Base-by-base conservation (phyloP, 2,113 vertebrate genomes). In the Lagopus muta region DNA sequence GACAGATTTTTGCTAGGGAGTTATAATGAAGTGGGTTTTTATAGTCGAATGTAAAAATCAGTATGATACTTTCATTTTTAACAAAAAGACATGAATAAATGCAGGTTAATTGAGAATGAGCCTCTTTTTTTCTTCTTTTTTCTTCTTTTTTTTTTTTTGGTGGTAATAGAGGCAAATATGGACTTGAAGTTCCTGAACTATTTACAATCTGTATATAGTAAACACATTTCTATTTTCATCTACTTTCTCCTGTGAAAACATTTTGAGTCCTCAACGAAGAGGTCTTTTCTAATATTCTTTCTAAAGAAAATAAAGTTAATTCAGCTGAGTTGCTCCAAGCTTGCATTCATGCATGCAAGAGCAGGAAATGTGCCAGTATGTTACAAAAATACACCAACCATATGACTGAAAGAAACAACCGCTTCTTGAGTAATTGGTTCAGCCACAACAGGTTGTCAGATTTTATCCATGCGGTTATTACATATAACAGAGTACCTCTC, bases 271-370 rank as follows among this genome's bases (percentile, higher is more conserved):
- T 32, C 47, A 85, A 70, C 55, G 21, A 77, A 85, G 42, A 93
- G 71, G 42, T 7, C 55, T 82, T 95, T 54, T 92, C 43, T 92
- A 82, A 89, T 73, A 58, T 73, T 13, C 84, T 93, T 95, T 79
- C 71, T 85, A 73, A 86, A 78, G 48, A 88, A 95, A 92, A 84
- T 82, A 79, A 50, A 1, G 7, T 84, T 73, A 82, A 89, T 90
- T 93, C 81, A 87, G 18, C n/a, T 76, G 71, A 32, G 45, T 67
- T 76, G 67, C 80, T 89, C 90, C 65, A 89, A 89, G 72, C 32
- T 80, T 62, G 28, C 28, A 77, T 19, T 90, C 77, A 80, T 60
- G 62, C 91, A 85, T 85, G 67, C 75, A 92, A 86, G 27, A 88
- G 36, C 25, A 80, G 85, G 34, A 92, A 94, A 85, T 88, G 62